Percentiles rank a stretch among this genome's conserved stretches.
Conservation (phyloP, 1,140 invertebrate genomes). For the Cryptotermes secundus region DNA sequence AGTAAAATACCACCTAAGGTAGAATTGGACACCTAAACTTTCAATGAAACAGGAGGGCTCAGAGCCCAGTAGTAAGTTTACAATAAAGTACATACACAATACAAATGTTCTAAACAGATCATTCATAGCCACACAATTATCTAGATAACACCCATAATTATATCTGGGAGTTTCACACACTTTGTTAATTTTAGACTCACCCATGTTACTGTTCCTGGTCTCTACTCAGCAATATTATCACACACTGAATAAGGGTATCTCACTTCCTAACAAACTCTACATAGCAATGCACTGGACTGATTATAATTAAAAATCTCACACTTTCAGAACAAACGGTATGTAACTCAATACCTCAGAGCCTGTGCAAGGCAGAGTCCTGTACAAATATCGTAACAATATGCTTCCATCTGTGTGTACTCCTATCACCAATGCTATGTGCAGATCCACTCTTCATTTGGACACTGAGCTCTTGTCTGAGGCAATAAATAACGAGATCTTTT, state of each 20-base stretch:
- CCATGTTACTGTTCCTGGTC: constrained; percentile 11
- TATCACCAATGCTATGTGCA: neutral
- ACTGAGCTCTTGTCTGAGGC: neutral
- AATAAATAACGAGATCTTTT: constrained; percentile 20
- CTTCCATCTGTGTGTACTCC: neutral
- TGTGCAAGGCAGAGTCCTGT: neutral
- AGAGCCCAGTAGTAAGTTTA: neutral
- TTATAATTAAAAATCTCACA: constrained; percentile 9
- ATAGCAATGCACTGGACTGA: constrained; percentile 4
- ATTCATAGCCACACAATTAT: neutral
- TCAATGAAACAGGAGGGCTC: neutral
- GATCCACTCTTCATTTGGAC: neutral
- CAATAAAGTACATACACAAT: constrained; percentile 14
- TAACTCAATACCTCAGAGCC: constrained; percentile 15
- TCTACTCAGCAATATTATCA: neutral
- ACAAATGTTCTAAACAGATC: neutral
- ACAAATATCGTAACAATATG: neutral
- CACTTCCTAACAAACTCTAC: neutral
- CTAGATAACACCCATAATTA: neutral
- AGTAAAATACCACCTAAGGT: constrained; percentile 1
- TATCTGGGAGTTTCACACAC: neutral
- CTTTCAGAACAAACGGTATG: neutral
- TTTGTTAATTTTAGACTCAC: neutral
- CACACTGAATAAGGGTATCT: constrained; percentile 8
- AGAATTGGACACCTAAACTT: constrained; percentile 7